Evolutionary conservation across 2,797 vertebrate species (phyloP).

Genomic region (Mus spretus): DNA sequence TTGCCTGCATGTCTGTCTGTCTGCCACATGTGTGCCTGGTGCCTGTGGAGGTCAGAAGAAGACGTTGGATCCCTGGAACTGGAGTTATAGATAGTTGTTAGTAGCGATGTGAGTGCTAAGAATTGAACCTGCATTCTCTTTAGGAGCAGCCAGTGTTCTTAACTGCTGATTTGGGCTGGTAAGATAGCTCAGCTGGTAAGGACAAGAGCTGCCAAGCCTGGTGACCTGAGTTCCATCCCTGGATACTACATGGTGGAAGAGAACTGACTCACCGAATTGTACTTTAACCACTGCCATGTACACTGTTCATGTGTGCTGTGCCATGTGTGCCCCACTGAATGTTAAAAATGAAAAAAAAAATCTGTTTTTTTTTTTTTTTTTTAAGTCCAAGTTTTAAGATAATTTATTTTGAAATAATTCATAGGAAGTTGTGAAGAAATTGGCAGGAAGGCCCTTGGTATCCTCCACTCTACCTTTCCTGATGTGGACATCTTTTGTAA

Average conservation of each 20-base stretch:
- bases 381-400: background rate
- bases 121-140: background rate
- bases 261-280: background rate
- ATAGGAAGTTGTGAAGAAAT: constrained; percentile 28
- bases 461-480: background rate
- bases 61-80: background rate
- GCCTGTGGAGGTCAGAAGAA: background rate
- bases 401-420: constrained; percentile 34
- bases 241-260: background rate
- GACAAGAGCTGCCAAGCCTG: background rate
- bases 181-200: background rate
- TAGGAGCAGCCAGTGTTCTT: background rate
- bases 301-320: background rate
- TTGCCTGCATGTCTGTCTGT: background rate
- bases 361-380: background rate
- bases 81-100: background rate
- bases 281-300: background rate
- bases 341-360: background rate
- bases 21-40: background rate
- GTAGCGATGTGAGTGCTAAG: background rate
- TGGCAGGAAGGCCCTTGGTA: background rate
- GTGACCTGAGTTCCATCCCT: background rate
- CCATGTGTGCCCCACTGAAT: background rate
- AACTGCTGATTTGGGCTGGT: background rate
- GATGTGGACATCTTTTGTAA: background rate